Base-by-base conservation (phyloP, 2,888 invertebrate genomes). In the Chrysolina haemoptera region DNA sequence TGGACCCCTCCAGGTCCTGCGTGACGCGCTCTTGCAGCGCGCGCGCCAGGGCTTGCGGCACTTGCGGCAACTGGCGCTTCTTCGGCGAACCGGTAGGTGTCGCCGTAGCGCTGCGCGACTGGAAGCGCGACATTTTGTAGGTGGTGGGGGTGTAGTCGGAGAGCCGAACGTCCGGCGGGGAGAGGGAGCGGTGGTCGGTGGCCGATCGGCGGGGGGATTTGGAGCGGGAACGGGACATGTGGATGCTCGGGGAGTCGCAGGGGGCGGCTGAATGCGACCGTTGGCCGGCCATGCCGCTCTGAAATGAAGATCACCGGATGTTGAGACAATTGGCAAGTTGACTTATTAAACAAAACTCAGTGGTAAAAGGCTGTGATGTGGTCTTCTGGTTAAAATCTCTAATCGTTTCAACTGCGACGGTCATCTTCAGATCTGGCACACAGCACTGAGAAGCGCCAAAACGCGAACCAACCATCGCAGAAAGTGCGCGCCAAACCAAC, bases 51-150 rank as follows among this genome's bases (percentile, higher is more conserved):
- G 86, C 88, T 78, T 88, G 91, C 80, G 98, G 98, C 87, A 98
- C 97, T 89, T 97, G 96, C 81, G 98, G 98, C 85, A 98, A 92
- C 89, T 98, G 98, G 81, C 98, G 92, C 90, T 98, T 98, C 90
- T 98, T 98, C 68, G 98, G 97, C 80, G 97, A 97, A 76, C 97
- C 85, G 74, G 96, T 96, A 69, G 98, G 98, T 70, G 97, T 97
- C 82, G 95, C 96, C 73, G 96, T 97, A 77, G 96, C 96, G 71
- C 96, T 96, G 65, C 95, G 92, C 74, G 95, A 95, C 86, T 94
- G 94, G 87, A 95, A 95, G 80, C 95, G 91, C 20, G 79, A 70
- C 82, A 91, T 90, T 85, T 89, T 80, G 81, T 84, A 81, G 65
- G 81, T 77, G 27, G 80, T 81, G 89, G 90, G 91, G 88, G 91